phyloP scores from a whole-genome alignment of 2,113 vertebrate species.

The Acinonyx jubatus region DNA sequence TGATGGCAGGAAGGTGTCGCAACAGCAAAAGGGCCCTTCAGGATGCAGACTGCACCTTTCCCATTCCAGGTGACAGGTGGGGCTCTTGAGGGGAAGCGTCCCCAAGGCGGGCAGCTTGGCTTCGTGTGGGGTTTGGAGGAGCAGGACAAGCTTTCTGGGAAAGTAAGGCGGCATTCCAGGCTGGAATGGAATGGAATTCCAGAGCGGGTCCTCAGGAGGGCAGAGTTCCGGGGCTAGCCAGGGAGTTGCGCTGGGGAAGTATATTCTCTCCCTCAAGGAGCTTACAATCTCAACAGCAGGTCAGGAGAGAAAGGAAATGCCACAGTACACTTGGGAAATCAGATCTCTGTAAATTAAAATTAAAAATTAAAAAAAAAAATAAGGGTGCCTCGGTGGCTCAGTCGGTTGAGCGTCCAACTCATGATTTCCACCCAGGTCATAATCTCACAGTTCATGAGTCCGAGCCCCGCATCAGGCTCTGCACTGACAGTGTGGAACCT shows the following conservation, averaged over 20 bases:
- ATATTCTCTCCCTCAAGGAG: neutral
- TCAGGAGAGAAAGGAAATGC: too few relatives aligned
- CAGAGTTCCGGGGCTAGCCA: neutral
- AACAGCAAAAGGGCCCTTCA: accelerated
- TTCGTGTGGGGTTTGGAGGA: neutral
- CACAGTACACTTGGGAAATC: too few relatives aligned
- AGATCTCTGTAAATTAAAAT: neutral
- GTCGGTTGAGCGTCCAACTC: too few relatives aligned
- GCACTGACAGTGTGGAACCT: too few relatives aligned
- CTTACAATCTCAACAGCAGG: neutral
- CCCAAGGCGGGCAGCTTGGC: neutral
- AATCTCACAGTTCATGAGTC: too few relatives aligned
- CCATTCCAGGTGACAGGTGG: accelerated
- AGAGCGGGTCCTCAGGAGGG: neutral
- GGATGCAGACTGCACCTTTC: neutral
- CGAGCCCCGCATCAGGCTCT: too few relatives aligned
- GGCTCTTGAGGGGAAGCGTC: neutral
- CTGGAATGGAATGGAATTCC: too few relatives aligned
- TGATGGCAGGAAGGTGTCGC: accelerated
- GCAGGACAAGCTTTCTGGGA: too few relatives aligned
- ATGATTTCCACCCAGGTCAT: too few relatives aligned
- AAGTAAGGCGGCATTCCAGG: too few relatives aligned
- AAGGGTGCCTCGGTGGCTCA: too few relatives aligned
- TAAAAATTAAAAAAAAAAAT: neutral
- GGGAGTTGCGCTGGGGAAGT: neutral